Base-by-base conservation (phyloP, 30 jellyfish, hydroid and myxozoan species). In the Cassiopea andromeda region DNA sequence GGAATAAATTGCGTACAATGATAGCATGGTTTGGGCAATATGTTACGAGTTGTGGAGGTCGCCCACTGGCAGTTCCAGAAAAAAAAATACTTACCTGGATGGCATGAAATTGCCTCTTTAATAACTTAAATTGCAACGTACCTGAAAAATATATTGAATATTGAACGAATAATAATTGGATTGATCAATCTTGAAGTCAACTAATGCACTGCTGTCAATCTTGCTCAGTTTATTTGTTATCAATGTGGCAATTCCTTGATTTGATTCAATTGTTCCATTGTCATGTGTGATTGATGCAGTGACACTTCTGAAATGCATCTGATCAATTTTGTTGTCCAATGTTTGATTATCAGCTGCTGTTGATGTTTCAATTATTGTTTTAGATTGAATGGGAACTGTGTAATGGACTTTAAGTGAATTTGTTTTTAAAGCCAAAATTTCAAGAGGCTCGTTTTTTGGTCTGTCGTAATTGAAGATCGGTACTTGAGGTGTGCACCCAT, bases 401-500 rank as follows among this genome's bases (percentile, higher is more conserved):
- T 70, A 70, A 44, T 66, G 61, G 5, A 43, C 79, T 17, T 6
- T 70, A 10, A 70, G 15, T 18, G 49, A 18, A n/a, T 70, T 70
- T 14, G 49, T 3, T 2, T 70, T 14, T n/a, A 4, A 2, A 3
- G 0, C 57, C 50, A 16, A 16, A 2, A 43, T 19, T 6, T 43
- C 38, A n/a, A 70, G 18, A 43, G 6, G 7, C 5, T 1, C 1
- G 16, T 12, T 38, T 7, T 27, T 27, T 3, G 0, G 2, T 9
- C 67, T 43, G 46, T 45, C 44, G 69, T 45, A 10, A 73, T 61
- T 48, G 80, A 79, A 70, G 50, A 87, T 45, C 10, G 85, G 89
- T 67, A 75, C 74, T 50, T 49, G 45, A 1, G 84, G 85, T 17
- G 89, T 46, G 18, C 94, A 87, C 2, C 94, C 94, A 38, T n/a